Percentiles rank a stretch among this genome's conserved stretches.
Evolutionary conservation across 2,113 vertebrate genomes (phyloP).

Genomic region (Pygoscelis antarcticus): DNA sequence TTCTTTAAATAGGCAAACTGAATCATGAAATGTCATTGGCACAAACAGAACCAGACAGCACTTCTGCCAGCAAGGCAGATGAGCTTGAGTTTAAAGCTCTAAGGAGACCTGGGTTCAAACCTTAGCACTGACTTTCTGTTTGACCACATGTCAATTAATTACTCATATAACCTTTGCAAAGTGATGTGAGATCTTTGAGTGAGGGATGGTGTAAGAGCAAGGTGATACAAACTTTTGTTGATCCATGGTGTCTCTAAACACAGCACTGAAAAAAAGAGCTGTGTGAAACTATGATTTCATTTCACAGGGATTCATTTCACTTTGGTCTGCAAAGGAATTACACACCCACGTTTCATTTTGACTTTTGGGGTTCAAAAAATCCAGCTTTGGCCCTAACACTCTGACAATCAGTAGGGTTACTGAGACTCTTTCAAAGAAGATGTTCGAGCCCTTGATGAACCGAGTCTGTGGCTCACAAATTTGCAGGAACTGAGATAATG

Average conservation of each 20-base stretch:
- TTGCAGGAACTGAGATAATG: background rate
- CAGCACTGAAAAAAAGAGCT: background rate
- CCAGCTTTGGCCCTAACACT: background rate
- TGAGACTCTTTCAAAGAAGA: background rate
- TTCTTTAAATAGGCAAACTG: slow-evolving; percentile 48
- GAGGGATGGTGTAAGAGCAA: background rate
- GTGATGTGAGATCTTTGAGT: background rate
- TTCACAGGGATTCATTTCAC: background rate
- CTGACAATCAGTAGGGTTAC: background rate
- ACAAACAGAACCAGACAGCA: slow-evolving; percentile 9
- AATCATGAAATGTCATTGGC: slow-evolving; percentile 36
- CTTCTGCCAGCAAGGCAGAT: background rate
- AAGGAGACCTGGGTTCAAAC: background rate
- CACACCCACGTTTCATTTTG: background rate
- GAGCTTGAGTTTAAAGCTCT: slow-evolving; percentile 1
- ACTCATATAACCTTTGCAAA: background rate
- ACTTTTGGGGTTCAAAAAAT: background rate
- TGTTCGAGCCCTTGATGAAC: background rate
- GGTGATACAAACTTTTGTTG: background rate
- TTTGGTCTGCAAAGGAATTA: background rate
- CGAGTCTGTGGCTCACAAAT: background rate
- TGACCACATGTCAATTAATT: slow-evolving; percentile 1
- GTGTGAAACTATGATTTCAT: background rate
- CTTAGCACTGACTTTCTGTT: background rate
- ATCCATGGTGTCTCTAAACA: background rate